A percentile compares a stretch with the other conserved stretches of the same genome.
These are phyloP conservation scores for Morpho achilles DNA, from an alignment of 2,888 invertebrate genomes.

Conservation along the genomic window DNA sequence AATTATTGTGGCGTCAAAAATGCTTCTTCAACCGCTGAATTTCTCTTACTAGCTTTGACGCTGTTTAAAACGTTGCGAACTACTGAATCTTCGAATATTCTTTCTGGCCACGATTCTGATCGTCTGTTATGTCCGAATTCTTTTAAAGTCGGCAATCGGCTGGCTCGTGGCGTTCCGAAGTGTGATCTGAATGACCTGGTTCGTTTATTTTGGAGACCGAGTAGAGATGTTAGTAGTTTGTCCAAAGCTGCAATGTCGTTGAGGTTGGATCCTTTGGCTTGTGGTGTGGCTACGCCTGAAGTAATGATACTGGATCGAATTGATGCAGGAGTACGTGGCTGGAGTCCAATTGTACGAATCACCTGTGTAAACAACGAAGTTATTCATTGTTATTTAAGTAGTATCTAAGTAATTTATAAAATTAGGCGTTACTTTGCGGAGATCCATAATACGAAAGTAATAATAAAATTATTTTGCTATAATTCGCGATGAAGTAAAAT, in stretches of 20 bases:
- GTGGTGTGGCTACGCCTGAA: slow-evolving; percentile 52
- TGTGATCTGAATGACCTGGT: slow-evolving; percentile 54
- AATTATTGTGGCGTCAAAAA: slow-evolving; percentile 62
- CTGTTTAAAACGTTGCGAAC: slow-evolving; percentile 61
- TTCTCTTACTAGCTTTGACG: slow-evolving; percentile 51
- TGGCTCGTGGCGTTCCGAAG: slow-evolving; percentile 55
- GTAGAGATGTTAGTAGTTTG: slow-evolving; percentile 80
- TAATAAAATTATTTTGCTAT: no score
- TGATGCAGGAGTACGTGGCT: slow-evolving; percentile 50
- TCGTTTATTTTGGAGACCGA: slow-evolving; percentile 67
- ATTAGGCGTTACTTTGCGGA: no score
- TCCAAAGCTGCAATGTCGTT: slow-evolving; percentile 82
- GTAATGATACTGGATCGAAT: slow-evolving; percentile 49
- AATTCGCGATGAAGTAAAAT: no score
- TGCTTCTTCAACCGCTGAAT: slow-evolving; percentile 55
- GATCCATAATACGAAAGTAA: no score
- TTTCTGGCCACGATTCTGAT: slow-evolving; percentile 68
- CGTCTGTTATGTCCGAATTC: slow-evolving; percentile 42
- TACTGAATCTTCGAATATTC: slow-evolving; percentile 62
- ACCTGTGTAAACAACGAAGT: slow-evolving; percentile 10
- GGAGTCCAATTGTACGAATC: slow-evolving; percentile 40
- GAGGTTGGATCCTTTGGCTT: slow-evolving; percentile 51
- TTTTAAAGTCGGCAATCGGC: slow-evolving; percentile 48
- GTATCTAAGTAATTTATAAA: no score
- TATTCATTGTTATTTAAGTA: no score